Conservation (phyloP, 2,888 invertebrate species). For the Patella pellucida region DNA sequence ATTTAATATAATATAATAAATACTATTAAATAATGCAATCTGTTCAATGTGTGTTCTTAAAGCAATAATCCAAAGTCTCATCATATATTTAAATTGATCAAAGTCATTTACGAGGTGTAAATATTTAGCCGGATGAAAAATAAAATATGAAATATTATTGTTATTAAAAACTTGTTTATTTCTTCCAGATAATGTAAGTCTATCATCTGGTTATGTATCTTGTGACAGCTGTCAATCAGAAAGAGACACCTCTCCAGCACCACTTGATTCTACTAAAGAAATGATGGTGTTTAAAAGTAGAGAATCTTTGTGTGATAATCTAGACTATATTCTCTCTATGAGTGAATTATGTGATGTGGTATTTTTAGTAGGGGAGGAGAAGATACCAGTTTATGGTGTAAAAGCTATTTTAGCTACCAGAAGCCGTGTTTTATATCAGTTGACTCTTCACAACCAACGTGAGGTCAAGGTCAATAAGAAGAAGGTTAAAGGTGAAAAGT, state of each 20-base stretch:
- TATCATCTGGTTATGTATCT: background rate
- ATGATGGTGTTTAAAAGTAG: constrained; percentile 3
- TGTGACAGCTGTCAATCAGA: background rate
- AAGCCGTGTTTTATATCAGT: background rate
- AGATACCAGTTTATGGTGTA: constrained; percentile 1
- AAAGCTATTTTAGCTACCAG: constrained; percentile 7
- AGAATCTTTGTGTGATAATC: background rate
- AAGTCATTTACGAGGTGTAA: too few relatives aligned
- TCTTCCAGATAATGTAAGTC: background rate
- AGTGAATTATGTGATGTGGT: constrained; percentile 2
- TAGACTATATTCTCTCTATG: constrained; percentile 1
- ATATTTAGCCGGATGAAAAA: too few relatives aligned
- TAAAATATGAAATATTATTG: too few relatives aligned
- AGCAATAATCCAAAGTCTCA: too few relatives aligned
- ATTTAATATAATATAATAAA: too few relatives aligned
- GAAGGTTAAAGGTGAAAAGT: constrained; percentile 3
- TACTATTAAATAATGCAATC: too few relatives aligned
- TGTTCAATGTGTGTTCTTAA: too few relatives aligned
- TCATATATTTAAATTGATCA: too few relatives aligned
- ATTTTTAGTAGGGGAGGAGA: background rate
- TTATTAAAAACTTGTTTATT: too few relatives aligned
- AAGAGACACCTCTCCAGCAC: background rate
- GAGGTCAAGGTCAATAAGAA: background rate
- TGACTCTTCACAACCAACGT: background rate
- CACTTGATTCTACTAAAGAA: background rate